Conservation (phyloP, 1,140 invertebrate species). For the Chlorops oryzae region DNA sequence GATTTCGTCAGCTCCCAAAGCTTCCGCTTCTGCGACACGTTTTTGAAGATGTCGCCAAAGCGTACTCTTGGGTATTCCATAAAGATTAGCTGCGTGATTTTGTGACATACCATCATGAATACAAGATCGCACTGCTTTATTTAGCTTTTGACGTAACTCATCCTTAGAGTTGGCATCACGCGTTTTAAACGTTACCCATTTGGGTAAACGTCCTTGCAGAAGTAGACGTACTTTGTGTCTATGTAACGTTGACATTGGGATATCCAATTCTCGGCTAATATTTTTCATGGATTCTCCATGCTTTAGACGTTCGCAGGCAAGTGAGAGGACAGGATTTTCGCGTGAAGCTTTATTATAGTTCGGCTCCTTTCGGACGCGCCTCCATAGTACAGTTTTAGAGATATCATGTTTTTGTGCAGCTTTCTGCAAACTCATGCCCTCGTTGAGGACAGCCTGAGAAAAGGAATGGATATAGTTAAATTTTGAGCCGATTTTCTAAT, state of each 20-base stretch:
- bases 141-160: constrained; percentile 50
- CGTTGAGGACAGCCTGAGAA: constrained; percentile 53
- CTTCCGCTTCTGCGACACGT: constrained; percentile 21
- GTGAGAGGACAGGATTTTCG: constrained; percentile 49
- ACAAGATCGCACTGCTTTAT: constrained; percentile 54
- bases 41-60: constrained; percentile 55
- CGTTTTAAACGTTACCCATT: constrained; percentile 49
- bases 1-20: constrained; percentile 7
- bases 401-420: constrained; percentile 54
- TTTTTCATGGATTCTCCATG: constrained; percentile 55
- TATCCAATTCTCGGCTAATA: constrained; percentile 51
- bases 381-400: constrained; percentile 58
- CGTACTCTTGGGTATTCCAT: constrained; percentile 57
- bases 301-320: constrained; percentile 52
- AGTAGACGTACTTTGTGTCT: constrained; percentile 54
- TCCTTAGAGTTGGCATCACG: constrained; percentile 50
- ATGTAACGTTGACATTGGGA: constrained; percentile 58
- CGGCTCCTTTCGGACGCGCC: constrained; percentile 52
- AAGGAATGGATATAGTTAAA: too few relatives aligned
- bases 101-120: constrained; percentile 55
- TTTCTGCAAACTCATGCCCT: constrained; percentile 54
- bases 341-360: constrained; percentile 50
- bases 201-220: constrained; percentile 52
- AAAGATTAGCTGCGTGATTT: constrained; percentile 53
- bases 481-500: too few relatives aligned